These are phyloP conservation scores for Palythoa caribaeorum DNA, from an alignment of 92 coral and sea anemone species.

Conservation along the genomic window DNA sequence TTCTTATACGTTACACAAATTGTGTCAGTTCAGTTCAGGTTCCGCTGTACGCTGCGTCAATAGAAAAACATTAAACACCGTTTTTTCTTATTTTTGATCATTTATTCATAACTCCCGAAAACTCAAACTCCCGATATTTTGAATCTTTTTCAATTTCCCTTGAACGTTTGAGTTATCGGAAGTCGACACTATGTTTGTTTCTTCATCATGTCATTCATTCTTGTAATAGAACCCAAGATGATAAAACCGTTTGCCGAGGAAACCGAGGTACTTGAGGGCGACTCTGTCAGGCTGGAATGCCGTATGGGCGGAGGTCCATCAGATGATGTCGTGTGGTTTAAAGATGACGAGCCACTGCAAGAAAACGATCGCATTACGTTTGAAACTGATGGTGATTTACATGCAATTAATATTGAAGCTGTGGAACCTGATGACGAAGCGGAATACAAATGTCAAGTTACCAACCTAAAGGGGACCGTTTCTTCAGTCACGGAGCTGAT, in stretches of 20 bases:
- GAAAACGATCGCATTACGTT: conserved; percentile 80
- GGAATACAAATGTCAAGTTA: conserved; percentile 84
- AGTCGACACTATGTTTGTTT: neutral
- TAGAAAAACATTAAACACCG: no score
- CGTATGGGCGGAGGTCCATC: conserved; percentile 75
- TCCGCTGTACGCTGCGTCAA: no score
- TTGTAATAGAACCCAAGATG: conserved; percentile 56
- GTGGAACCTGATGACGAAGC: conserved; percentile 91
- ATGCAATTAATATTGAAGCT: conserved; percentile 74
- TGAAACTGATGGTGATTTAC: conserved; percentile 77
- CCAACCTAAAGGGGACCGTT: conserved; percentile 77
- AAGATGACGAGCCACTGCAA: conserved; percentile 78
- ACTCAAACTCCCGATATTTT: no score
- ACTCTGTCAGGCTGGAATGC: conserved; percentile 82
- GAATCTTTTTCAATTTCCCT: no score
- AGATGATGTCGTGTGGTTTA: conserved; percentile 81
- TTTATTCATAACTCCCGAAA: no score
- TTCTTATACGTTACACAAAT: no score
- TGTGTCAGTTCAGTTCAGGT: no score
- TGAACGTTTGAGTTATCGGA: no score
- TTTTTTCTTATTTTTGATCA: no score
- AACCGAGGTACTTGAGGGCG: conserved; percentile 88
- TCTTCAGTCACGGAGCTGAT: conserved; percentile 77
- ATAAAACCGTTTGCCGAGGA: conserved; percentile 78
- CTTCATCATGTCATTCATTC: neutral